These are phyloP conservation scores for Camelus bactrianus DNA, from an alignment of 2,113 vertebrate species.

Conservation along the genomic window DNA sequence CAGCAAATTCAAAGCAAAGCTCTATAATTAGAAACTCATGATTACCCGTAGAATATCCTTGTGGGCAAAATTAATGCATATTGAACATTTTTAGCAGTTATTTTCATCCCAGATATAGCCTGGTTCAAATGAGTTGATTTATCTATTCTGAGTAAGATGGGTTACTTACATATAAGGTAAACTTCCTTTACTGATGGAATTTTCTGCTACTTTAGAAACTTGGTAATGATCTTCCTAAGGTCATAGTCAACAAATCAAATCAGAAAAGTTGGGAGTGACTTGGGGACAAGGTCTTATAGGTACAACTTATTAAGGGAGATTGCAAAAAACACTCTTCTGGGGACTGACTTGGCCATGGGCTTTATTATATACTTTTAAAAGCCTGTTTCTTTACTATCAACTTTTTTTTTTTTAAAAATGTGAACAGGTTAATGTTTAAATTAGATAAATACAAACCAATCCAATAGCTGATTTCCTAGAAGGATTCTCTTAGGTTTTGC, in stretches of 20 bases:
- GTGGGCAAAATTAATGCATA: slow-evolving; percentile 69
- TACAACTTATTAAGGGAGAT: not conserved
- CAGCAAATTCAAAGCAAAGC: slow-evolving; percentile 67
- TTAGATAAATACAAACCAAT: slow-evolving; percentile 75
- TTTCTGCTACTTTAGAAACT: slow-evolving; percentile 44
- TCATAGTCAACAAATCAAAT: slow-evolving; percentile 28
- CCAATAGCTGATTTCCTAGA: slow-evolving; percentile 72
- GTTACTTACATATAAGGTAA: not conserved
- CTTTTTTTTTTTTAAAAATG: slow-evolving; percentile 32
- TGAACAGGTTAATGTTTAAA: slow-evolving; percentile 58
- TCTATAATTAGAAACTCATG: slow-evolving; percentile 72
- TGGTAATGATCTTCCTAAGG: not conserved
- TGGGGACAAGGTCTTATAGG: not conserved
- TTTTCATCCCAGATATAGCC: slow-evolving; percentile 56
- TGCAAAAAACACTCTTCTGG: not conserved
- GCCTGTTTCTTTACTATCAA: not conserved
- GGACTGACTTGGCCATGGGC: not conserved
- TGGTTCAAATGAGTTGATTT: slow-evolving; percentile 70
- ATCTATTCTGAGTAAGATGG: not conserved
- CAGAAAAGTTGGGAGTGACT: not conserved
- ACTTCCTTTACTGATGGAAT: slow-evolving; percentile 5
- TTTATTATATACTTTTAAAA: slow-evolving; percentile 11
- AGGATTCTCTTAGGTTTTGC: slow-evolving; percentile 2
- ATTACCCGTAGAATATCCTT: slow-evolving; percentile 68
- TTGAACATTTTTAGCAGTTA: slow-evolving; percentile 55